These are phyloP conservation scores for Agrilus cyanescens DNA, from an alignment of 2,888 invertebrate species.

Conservation along the genomic window DNA sequence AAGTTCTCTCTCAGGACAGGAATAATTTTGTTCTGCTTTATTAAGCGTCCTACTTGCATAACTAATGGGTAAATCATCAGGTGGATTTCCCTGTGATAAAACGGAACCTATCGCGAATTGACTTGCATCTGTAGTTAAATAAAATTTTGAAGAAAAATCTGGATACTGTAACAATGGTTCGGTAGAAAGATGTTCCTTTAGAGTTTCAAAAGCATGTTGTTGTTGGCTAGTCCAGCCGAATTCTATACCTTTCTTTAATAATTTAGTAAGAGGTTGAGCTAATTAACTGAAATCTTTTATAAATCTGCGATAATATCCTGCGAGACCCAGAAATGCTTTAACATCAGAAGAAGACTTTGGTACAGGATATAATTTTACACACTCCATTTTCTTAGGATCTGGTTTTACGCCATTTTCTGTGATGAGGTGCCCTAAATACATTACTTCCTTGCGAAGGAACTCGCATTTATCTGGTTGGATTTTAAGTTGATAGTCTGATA, in stretches of 20 bases:
- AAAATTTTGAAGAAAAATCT: constrained; percentile 17
- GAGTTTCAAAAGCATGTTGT: constrained; percentile 31
- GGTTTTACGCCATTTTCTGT: constrained; percentile 12
- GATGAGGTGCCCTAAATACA: constrained; percentile 14
- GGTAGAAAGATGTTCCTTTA: constrained; percentile 14
- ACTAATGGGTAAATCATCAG: constrained; percentile 17
- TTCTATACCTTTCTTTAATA: constrained; percentile 8
- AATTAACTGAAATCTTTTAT: constrained; percentile 18
- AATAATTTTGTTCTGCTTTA: constrained; percentile 18
- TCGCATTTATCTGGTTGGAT: too few relatives aligned
- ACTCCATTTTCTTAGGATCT: constrained; percentile 12
- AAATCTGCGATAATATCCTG: constrained; percentile 20
- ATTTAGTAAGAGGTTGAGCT: constrained; percentile 15
- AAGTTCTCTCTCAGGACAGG: constrained; percentile 20
- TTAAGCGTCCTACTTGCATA: constrained; percentile 20
- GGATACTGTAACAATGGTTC: constrained; percentile 16
- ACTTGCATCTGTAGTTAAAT: constrained; percentile 18
- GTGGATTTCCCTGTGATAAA: constrained; percentile 13
- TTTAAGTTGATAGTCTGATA: constrained; percentile 6
- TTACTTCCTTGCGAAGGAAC: too few relatives aligned
- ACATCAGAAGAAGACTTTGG: constrained; percentile 11
- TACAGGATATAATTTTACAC: constrained; percentile 9
- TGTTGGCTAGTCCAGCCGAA: constrained; percentile 9
- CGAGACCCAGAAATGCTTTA: constrained; percentile 16
- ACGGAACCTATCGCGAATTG: constrained; percentile 16